Conservation (phyloP, 1,140 invertebrate species). For the Platyscapa corneri region DNA sequence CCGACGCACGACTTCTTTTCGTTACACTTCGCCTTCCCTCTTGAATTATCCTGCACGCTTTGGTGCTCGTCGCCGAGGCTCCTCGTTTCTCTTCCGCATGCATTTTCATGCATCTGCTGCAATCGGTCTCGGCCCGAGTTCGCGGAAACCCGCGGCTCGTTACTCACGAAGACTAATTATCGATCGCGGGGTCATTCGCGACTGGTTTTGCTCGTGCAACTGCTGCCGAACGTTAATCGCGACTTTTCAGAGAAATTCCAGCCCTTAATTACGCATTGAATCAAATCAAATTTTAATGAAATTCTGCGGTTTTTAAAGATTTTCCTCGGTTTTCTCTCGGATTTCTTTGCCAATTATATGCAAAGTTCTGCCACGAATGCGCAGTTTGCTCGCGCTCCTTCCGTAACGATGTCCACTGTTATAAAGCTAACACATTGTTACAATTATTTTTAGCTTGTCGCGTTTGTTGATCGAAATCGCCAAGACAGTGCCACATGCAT, state of each 20-base stretch:
- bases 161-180: background rate
- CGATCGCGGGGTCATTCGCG: background rate
- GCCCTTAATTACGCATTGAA: no score
- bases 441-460: background rate
- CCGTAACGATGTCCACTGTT: no score
- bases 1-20: slow-evolving; percentile 44
- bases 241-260: no score
- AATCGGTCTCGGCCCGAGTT: background rate
- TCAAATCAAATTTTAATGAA: background rate
- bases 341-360: no score
- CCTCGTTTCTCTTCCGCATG: background rate
- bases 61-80: background rate
- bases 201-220: background rate
- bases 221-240: no score
- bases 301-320: background rate
- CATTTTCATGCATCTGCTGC: no score
- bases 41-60: slow-evolving; percentile 40
- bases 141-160: no score
- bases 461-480: background rate
- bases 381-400: no score
- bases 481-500: background rate
- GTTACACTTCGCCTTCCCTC: slow-evolving; percentile 1
- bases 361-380: no score
- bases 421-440: background rate
- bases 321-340: background rate